A percentile compares a stretch with the other conserved stretches of the same genome.
These are phyloP conservation scores for Masnerella sp. DNA, from an alignment of 2,888 invertebrate genomes.

Conservation along the genomic window DNA sequence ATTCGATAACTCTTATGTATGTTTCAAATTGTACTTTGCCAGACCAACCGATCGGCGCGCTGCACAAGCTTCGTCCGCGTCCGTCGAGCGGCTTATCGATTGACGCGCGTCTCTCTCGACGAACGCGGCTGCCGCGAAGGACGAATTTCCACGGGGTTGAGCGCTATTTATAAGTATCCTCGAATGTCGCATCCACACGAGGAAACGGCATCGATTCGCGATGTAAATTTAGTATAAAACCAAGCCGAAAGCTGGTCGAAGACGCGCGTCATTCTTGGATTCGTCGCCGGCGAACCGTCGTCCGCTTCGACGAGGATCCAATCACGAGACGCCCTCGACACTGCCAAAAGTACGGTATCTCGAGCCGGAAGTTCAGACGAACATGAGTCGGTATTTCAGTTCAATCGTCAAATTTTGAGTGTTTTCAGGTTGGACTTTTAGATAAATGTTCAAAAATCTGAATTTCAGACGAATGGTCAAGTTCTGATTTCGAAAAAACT, in stretches of 20 bases:
- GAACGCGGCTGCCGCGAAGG: constrained; percentile 57
- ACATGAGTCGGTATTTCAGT: too few relatives aligned
- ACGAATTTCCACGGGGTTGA: constrained; percentile 59
- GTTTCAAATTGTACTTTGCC: constrained; percentile 75
- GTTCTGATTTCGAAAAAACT: too few relatives aligned
- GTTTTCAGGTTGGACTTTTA: too few relatives aligned
- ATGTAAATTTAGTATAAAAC: constrained; percentile 56
- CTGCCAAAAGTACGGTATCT: too few relatives aligned
- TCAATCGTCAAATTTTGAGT: too few relatives aligned
- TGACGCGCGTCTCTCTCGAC: constrained; percentile 54
- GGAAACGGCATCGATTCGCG: constrained; percentile 44
- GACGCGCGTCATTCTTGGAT: constrained; percentile 48
- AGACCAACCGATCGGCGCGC: constrained; percentile 54
- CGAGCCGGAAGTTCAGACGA: too few relatives aligned
- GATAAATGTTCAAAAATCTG: too few relatives aligned
- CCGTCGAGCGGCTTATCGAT: constrained; percentile 57
- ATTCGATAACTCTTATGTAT: constrained; percentile 67
- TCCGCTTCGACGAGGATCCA: constrained; percentile 22
- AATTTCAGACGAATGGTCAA: too few relatives aligned
- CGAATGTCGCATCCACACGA: constrained; percentile 52
- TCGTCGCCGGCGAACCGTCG: constrained; percentile 31
- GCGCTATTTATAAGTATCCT: constrained; percentile 61
- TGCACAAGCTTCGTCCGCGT: constrained; percentile 40
- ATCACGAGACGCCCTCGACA: constrained; percentile 13
- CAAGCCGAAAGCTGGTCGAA: constrained; percentile 51